Evolutionary conservation across 2,113 vertebrate genomes (phyloP), one percentile per base, ranked within the genome.

Genomic region (Etia nguti): DNA sequence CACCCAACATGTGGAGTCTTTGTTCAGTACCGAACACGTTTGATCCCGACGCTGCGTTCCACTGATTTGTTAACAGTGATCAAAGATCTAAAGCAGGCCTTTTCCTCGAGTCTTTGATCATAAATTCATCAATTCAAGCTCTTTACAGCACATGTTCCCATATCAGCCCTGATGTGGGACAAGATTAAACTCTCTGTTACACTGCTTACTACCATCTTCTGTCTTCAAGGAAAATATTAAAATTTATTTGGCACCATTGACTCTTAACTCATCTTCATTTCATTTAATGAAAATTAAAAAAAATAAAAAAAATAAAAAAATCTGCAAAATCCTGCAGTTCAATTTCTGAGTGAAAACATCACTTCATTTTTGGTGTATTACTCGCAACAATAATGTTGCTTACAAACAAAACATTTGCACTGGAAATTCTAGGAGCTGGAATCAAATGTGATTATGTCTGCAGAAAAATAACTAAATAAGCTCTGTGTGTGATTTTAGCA

Each of bases 11-110:
- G 81, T 34, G 22, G 59, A 62, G 3, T 29, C n/a, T 81, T 86
- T 43, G 84, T 48, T 88, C 29, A 6, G 26, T 10, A 54, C 52
- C 5, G 57, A 73, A 13, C 6, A 31, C 7, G 48, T 86, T 80
- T 88, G 89, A 90, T 86, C 65, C 55, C 9, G 3, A 6, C 29
- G 18, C 48, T 15, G 6, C 54, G 52, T 18, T 79, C 26, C 6
- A 8, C 34, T 59, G 79, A 88, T 81, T 13, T 81, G 62, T 83
- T 82, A 70, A 57, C 62, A 86, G 5, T 24, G 75, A 91, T 85
- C 86, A 68, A 43, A 88, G 89, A 81, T 57, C 43, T 83, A 6
- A 82, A 31, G 55, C 57, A 2, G 82, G 29, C 70, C 59, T 34
- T 6, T 11, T 88, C 29, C 54, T 81, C 38, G 1, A 34, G 11